phyloP scores from a whole-genome alignment of 30 jellyfish, hydroid and myxozoan genomes.

The Turritopsis rubra region DNA sequence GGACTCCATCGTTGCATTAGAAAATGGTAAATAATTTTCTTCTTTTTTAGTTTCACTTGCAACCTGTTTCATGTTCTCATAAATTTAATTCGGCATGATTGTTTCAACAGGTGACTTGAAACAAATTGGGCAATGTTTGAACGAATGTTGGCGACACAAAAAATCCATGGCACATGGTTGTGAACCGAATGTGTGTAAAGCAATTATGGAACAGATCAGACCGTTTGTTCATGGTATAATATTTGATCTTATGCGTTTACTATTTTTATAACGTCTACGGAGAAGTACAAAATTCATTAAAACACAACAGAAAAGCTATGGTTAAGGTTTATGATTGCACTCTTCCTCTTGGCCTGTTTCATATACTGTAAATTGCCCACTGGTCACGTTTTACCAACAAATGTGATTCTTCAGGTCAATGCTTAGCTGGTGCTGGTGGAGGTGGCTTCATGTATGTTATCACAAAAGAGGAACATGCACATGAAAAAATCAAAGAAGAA shows the following conservation, averaged over 20 bases:
- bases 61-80: neutral
- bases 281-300: too few relatives aligned
- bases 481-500: slow-evolving; percentile 38
- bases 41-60: neutral
- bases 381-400: too few relatives aligned
- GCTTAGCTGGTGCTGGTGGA: slow-evolving; percentile 99
- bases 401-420: slow-evolving; percentile 52
- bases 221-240: slow-evolving; percentile 73
- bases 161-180: slow-evolving; percentile 98
- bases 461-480: slow-evolving; percentile 66
- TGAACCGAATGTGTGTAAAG: slow-evolving; percentile 65
- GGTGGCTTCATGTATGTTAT: slow-evolving; percentile 93
- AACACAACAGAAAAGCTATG: too few relatives aligned
- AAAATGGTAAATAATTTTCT: slow-evolving; percentile 69
- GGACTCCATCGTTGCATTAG: slow-evolving; percentile 62
- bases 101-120: slow-evolving; percentile 57
- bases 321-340: too few relatives aligned
- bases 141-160: slow-evolving; percentile 82
- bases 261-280: too few relatives aligned
- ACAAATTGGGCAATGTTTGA: slow-evolving; percentile 61
- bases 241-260: neutral
- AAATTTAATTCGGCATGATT: neutral
- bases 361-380: too few relatives aligned
- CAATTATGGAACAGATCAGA: slow-evolving; percentile 55
- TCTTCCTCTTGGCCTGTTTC: too few relatives aligned